A percentile compares a stretch with the other conserved stretches of the same genome.
These are phyloP conservation scores for Bruchidius siliquastri DNA, from an alignment of 2,888 invertebrate genomes.

Conservation along the genomic window DNA sequence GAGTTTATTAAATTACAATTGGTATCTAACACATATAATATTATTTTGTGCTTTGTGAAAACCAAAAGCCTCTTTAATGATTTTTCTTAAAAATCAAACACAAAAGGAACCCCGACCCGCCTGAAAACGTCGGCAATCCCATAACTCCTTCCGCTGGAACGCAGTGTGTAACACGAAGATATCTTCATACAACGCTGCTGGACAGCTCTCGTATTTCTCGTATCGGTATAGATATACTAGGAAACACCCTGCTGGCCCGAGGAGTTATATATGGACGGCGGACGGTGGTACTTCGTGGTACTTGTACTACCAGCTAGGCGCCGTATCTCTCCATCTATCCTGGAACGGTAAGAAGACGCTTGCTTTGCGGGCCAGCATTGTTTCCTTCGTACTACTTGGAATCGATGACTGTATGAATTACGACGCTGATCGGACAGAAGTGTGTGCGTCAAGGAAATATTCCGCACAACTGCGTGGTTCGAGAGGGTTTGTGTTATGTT, in stretches of 20 bases:
- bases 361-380: background rate
- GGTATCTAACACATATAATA: too few species aligned
- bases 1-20: too few species aligned
- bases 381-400: background rate
- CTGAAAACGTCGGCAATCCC: constrained; percentile 10
- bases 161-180: constrained; percentile 44
- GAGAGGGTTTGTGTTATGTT: background rate
- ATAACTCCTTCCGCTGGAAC: constrained; percentile 39
- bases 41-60: too few species aligned
- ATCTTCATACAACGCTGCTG: constrained; percentile 46
- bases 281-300: constrained; percentile 40
- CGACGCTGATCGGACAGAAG: background rate
- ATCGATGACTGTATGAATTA: background rate
- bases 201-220: constrained; percentile 48
- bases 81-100: background rate
- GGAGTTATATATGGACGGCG: constrained; percentile 45
- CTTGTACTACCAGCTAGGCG: constrained; percentile 39
- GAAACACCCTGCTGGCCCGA: constrained; percentile 46
- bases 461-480: background rate
- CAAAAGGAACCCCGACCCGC: background rate
- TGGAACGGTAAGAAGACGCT: constrained; percentile 1
- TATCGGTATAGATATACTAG: constrained; percentile 39
- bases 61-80: too few species aligned
- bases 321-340: constrained; percentile 33
- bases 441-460: background rate